A percentile compares a stretch with the other conserved stretches of the same genome.
Conservation (phyloP, 2,888 invertebrate species). For the Anticlea derivata region DNA sequence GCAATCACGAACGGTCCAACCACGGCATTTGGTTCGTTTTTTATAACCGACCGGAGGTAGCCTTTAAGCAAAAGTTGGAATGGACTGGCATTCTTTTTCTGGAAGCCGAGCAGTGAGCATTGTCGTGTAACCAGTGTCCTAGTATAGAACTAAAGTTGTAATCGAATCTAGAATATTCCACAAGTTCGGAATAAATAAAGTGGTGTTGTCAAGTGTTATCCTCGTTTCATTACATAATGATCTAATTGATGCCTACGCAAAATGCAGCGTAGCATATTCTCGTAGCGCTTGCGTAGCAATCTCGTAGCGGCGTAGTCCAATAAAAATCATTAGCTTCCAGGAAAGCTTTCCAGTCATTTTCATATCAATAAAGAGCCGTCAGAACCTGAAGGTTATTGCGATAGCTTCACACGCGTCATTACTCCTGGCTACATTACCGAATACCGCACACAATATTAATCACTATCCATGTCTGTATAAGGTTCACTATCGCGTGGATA, state of each 20-base stretch:
- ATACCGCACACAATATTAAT: slow-evolving; percentile 5
- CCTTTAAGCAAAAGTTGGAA: no score
- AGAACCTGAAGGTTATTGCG: slow-evolving; percentile 57
- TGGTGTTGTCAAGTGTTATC: no score
- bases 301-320: slow-evolving; percentile 22
- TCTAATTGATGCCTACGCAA: neutral
- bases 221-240: no score
- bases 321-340: slow-evolving; percentile 29
- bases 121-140: no score
- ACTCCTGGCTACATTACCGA: slow-evolving; percentile 36
- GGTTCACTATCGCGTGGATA: slow-evolving; percentile 1
- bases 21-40: no score
- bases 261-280: neutral
- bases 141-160: no score
- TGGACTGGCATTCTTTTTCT: no score
- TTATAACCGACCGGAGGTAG: no score
- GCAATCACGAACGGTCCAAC: no score
- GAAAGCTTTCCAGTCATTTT: slow-evolving; percentile 40
- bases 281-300: slow-evolving; percentile 13
- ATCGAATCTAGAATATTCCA: no score
- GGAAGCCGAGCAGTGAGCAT: no score
- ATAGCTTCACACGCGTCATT: slow-evolving; percentile 58
- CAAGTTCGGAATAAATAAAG: no score
- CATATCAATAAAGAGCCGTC: slow-evolving; percentile 59
- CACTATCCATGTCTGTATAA: slow-evolving; percentile 1